A percentile compares a stretch with the other conserved stretches of the same genome.
Evolutionary conservation across 2,888 invertebrate genomes (phyloP).

Genomic region (Caenorhabditis imperialis): DNA sequence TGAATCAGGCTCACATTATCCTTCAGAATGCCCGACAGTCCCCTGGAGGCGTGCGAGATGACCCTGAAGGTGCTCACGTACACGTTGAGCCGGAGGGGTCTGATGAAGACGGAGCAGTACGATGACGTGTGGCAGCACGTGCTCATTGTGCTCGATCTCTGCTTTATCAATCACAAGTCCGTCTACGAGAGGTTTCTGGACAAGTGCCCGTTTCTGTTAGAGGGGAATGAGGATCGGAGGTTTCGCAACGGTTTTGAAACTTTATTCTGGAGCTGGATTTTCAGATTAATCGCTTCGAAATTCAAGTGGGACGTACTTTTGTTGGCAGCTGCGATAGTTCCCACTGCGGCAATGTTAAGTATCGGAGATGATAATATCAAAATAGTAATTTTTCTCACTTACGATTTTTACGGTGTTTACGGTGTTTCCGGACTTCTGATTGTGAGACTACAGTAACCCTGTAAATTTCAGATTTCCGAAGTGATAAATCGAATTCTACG

Average conservation of each 20-base stretch:
- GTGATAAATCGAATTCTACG: conserved; percentile 28
- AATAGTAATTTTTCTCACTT: conserved; percentile 15
- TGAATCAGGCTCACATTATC: no score
- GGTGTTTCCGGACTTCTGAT: no score
- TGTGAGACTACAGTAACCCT: no score
- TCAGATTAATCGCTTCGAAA: conserved; percentile 16
- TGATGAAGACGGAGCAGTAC: conserved; percentile 14
- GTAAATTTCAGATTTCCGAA: conserved; percentile 7
- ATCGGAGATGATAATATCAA: conserved; percentile 6
- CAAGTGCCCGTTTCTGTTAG: conserved; percentile 21
- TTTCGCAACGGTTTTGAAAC: no score
- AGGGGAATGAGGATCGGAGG: conserved; percentile 10
- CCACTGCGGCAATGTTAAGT: conserved; percentile 28
- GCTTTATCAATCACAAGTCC: conserved; percentile 36
- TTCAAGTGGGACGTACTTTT: conserved; percentile 44
- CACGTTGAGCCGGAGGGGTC: conserved; percentile 17
- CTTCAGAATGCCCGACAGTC: conserved; percentile 50
- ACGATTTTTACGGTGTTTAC: no score
- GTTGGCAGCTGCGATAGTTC: conserved; percentile 29
- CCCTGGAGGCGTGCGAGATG: conserved; percentile 47
- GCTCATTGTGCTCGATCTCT: conserved; percentile 44
- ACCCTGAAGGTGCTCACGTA: conserved; percentile 37
- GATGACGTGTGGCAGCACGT: conserved; percentile 49
- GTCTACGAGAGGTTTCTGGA: conserved; percentile 12
- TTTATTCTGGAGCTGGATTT: no score